Percentiles rank a stretch among this genome's conserved stretches.
These are phyloP conservation scores for Argopecten irradians DNA, from an alignment of 1,140 invertebrate species.

Conservation along the genomic window DNA sequence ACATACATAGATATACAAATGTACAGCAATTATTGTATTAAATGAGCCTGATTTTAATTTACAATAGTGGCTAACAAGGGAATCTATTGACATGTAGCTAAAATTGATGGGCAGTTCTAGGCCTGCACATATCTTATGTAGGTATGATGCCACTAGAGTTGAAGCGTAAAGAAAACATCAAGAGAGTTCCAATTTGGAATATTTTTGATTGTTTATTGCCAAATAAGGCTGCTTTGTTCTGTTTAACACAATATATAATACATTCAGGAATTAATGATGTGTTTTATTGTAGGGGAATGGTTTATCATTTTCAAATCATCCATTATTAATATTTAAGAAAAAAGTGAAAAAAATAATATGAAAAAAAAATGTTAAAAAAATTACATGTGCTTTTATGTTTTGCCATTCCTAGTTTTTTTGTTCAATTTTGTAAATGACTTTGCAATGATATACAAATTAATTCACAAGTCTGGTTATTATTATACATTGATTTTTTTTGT, in stretches of 20 bases:
- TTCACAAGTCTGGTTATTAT: slow-evolving; percentile 33
- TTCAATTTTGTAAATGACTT: slow-evolving; percentile 57
- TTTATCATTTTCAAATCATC: slow-evolving; percentile 19
- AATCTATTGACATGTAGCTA: background rate
- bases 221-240: slow-evolving; percentile 13
- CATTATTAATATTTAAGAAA: slow-evolving; percentile 28
- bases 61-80: slow-evolving; percentile 13
- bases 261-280: slow-evolving; percentile 35
- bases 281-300: slow-evolving; percentile 38
- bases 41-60: background rate
- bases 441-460: slow-evolving; percentile 60
- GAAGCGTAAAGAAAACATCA: background rate
- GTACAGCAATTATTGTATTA: slow-evolving; percentile 18
- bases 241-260: slow-evolving; percentile 17
- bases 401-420: slow-evolving; percentile 64
- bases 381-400: slow-evolving; percentile 57
- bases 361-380: slow-evolving; percentile 31
- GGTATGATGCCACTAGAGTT: background rate
- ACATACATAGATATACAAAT: slow-evolving; percentile 15
- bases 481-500: slow-evolving; percentile 46
- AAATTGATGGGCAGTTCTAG: background rate
- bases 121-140: background rate
- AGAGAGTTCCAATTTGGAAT: background rate
- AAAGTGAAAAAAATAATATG: slow-evolving; percentile 5
- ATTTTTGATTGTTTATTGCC: slow-evolving; percentile 6